Evolutionary conservation across 2,888 invertebrate species (phyloP), one percentile per base, ranked within the genome.

Genomic region (Drosophila longiperda): DNA sequence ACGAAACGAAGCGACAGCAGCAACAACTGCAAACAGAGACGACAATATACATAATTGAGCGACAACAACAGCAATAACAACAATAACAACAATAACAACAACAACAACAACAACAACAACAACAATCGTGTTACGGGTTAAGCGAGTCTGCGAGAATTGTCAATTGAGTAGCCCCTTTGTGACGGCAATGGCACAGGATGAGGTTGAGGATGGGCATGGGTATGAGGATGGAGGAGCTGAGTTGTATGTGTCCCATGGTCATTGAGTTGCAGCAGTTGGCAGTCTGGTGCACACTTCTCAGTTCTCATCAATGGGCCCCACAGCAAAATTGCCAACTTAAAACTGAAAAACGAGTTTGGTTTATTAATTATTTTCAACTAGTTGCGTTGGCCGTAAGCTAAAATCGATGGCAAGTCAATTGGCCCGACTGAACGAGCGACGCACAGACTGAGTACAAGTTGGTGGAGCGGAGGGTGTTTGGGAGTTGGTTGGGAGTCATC

Each of bases 41-140:
- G 84, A 84, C 87, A 84, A 78, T 83, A 86, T 80, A 72, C 80
- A 78, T 88, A 83, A 83, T 88, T 83, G 88, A 86, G 87, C 82
- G 79, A 70, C 85, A 78, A 80, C 67, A 77, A 77, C 70, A 69
- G 53, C 61, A 62, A 54, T 45, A 69, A 34, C 73, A 76, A 66
- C 71, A 75, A 26, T 26, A 26, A 68, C 69, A 69, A 67, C 63
- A 72, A 67, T 68, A n/a, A n/a, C n/a, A 62, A 53, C 52, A 69
- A 34, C 72, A 75, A 66, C 71, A 75, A n/a, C n/a, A n/a, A n/a
- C n/a, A n/a, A n/a, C n/a, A n/a, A n/a, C n/a, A n/a, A 66, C 69
- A 69, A 68, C 63, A 69, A 68, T 68, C 82, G 77, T 75, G 76
- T 74, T 87, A 73, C 85, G 89, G 82, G 85, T 80, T 85, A 89